Evolutionary conservation across 1,140 invertebrate genomes (phyloP).

Genomic region (Pentalonia nigronervosa): DNA sequence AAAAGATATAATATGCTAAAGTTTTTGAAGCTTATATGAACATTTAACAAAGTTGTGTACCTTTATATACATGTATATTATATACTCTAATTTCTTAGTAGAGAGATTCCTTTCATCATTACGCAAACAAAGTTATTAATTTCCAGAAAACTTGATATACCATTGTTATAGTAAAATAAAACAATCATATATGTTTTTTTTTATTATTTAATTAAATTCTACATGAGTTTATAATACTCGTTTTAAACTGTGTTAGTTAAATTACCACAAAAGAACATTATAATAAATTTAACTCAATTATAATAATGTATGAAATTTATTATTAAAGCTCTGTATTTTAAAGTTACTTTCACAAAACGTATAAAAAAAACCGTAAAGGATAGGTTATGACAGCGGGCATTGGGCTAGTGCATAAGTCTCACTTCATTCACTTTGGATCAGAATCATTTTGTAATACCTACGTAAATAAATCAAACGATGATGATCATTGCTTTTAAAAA

Average conservation of each 20-base stretch:
- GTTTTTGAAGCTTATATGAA: not conserved
- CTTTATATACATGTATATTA: not conserved
- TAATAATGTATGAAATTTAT: not conserved
- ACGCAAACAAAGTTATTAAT: constrained; percentile 6
- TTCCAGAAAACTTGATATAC: constrained; percentile 8
- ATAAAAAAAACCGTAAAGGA: not conserved
- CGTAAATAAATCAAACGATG: not conserved
- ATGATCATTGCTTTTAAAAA: not conserved
- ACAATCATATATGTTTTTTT: not conserved
- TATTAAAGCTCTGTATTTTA: not conserved
- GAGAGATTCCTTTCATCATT: constrained; percentile 1
- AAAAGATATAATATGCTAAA: not conserved
- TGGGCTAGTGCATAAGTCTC: not conserved
- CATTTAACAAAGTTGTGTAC: not conserved
- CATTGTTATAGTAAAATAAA: not conserved
- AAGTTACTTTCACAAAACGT: not conserved
- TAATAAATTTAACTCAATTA: constrained; percentile 15
- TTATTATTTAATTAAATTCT: constrained; percentile 20
- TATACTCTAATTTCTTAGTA: constrained; percentile 5
- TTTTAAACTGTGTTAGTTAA: not conserved
- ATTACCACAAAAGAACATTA: not conserved
- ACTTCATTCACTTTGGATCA: not conserved
- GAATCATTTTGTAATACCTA: not conserved
- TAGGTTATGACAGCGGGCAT: not conserved
- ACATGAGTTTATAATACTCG: not conserved